Conservation (phyloP, 2,888 invertebrate species). For the Ophion ventricosus region DNA sequence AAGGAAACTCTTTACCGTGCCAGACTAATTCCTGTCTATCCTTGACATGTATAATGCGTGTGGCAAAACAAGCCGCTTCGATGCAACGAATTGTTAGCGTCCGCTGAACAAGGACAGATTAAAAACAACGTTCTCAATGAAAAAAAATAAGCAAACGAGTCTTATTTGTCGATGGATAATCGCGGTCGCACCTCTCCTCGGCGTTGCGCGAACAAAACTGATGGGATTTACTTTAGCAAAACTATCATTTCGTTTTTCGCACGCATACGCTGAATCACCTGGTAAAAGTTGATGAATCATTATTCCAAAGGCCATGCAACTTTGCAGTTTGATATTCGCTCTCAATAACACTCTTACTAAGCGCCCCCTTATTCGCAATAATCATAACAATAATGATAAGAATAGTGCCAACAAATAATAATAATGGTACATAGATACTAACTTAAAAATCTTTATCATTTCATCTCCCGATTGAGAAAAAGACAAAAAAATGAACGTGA, state of each 20-base stretch:
- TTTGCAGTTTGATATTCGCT: conserved; percentile 12
- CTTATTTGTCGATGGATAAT: neutral
- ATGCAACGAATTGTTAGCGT: conserved; percentile 48
- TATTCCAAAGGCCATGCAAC: conserved; percentile 47
- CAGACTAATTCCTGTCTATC: conserved; percentile 33
- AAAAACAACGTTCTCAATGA: neutral
- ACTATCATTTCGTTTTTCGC: conserved; percentile 3
- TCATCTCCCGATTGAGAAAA: neutral
- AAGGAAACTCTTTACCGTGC: neutral
- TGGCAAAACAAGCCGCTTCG: conserved; percentile 42
- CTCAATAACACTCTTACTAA: neutral
- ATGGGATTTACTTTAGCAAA: conserved; percentile 13
- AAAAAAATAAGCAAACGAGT: neutral
- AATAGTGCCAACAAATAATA: neutral
- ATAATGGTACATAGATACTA: conserved; percentile 4
- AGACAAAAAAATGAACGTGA: neutral
- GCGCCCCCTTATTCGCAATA: neutral
- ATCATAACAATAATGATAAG: neutral
- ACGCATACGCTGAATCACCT: conserved; percentile 7
- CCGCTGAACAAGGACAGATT: neutral
- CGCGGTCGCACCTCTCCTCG: neutral
- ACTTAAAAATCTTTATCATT: conserved; percentile 11
- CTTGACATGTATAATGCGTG: conserved; percentile 37
- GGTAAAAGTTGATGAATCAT: conserved; percentile 36
- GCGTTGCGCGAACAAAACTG: conserved; percentile 33